Base-by-base conservation (phyloP, 2,797 vertebrate species). In the Triplophysa yarkandensis region DNA sequence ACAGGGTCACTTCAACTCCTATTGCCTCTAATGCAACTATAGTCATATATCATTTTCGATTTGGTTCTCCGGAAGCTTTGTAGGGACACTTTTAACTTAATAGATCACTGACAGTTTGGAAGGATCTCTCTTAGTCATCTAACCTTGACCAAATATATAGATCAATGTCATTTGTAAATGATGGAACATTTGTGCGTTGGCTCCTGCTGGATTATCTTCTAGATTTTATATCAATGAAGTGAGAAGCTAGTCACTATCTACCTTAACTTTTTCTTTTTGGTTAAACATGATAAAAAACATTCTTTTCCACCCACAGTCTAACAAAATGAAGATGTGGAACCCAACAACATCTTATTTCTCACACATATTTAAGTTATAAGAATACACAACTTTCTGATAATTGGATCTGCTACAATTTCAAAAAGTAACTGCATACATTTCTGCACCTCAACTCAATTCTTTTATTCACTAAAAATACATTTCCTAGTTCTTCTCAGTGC, bases 31-130 rank as follows among this genome's bases (percentile, higher is more conserved):
- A 30, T 64, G 39, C 48, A 68, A 57, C 46, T 57, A 25, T 50
- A 61, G 32, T 21, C 55, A 72, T 62, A 57, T 64, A 69, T 78
- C 32, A 78, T 11, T 55, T 48, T 28, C 25, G 14, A 13, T 28
- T 61, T 60, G 36, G 50, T 63, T 78, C 46, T 63, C 39, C 1
- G 3, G n/a, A 60, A 28, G 11, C 25, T 44, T 21, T 46, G 6
- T n/a, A 46, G 2, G 19, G 1, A 63, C 21, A 14, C 21, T 41
- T 30, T 19, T 5, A 30, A 32, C 16, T 9, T 4, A 46, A 46
- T 19, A 46, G 44, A 46, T 46, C 44, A 46, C n/a, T 46, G 6
- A 16, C 41, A 16, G 30, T 30, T 14, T 14, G 4, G 41, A 43
- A 43, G 14, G 41, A 4, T 43, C 14, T 6, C 16, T 11, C 11